Conservation (phyloP, 2,888 invertebrate species). For the Tanytarsus gracilentus region DNA sequence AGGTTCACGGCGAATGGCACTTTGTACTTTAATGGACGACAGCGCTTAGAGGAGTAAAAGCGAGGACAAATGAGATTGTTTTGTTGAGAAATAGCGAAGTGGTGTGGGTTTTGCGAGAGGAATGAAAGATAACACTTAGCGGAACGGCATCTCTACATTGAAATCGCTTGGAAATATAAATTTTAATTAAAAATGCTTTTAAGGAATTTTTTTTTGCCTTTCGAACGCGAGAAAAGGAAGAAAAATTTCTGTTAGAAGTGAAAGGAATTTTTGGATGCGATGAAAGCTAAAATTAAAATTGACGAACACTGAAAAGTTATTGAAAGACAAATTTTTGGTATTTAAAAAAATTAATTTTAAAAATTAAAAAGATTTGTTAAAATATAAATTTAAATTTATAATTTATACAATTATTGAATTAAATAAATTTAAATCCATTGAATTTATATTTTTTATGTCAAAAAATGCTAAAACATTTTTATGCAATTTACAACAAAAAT, state of each 20-base stretch:
- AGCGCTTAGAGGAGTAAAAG: too few species aligned
- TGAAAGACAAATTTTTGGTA: too few species aligned
- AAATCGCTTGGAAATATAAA: slow-evolving; percentile 17
- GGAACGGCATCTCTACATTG: slow-evolving; percentile 18
- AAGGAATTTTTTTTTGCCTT: slow-evolving; percentile 12
- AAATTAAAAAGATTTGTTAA: too few species aligned
- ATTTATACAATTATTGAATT: too few species aligned
- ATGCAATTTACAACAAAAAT: too few species aligned
- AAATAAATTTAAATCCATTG: too few species aligned
- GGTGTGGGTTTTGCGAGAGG: not conserved
- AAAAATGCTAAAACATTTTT: too few species aligned
- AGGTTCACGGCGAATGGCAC: slow-evolving; percentile 9
- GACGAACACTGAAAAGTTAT: too few species aligned
- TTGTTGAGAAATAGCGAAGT: not conserved
- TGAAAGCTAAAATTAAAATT: too few species aligned
- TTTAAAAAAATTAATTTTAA: too few species aligned
- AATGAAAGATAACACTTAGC: slow-evolving; percentile 24
- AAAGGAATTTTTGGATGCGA: not conserved
- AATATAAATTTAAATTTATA: too few species aligned
- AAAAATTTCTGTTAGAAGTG: not conserved
- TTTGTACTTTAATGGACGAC: slow-evolving; percentile 9
- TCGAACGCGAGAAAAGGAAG: not conserved
- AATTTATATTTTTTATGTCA: too few species aligned
- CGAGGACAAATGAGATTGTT: not conserved
- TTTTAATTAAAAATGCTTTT: slow-evolving; percentile 27